These are phyloP conservation scores for Heliconius hermathena DNA, from an alignment of 1,140 invertebrate genomes.

Conservation along the genomic window DNA sequence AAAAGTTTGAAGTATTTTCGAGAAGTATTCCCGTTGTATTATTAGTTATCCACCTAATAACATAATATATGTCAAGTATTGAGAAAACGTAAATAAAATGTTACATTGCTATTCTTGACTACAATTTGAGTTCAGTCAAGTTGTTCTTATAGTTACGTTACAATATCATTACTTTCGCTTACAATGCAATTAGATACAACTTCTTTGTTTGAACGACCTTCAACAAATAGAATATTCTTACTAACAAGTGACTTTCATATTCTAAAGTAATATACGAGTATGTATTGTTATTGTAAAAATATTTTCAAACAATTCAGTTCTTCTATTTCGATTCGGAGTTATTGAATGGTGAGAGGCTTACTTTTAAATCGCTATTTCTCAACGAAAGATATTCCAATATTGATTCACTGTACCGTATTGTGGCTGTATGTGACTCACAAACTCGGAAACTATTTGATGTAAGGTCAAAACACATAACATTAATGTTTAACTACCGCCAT, in stretches of 20 bases:
- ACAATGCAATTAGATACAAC: conserved; percentile 1
- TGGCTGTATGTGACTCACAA: conserved; percentile 48
- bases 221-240: conserved; percentile 7
- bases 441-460: conserved; percentile 54
- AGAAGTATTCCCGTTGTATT: not conserved
- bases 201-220: conserved; percentile 12
- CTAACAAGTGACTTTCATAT: not conserved
- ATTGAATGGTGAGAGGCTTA: not conserved
- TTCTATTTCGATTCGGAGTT: not conserved
- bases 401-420: conserved; percentile 2
- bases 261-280: not conserved
- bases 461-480: conserved; percentile 55
- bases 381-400: conserved; percentile 16
- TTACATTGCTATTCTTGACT: not conserved
- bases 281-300: not conserved
- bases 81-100: not conserved
- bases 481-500: conserved; percentile 48
- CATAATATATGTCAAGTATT: not conserved
- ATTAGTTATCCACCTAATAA: not conserved
- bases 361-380: not conserved
- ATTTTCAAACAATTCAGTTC: not conserved
- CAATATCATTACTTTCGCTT: conserved; percentile 14
- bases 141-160: not conserved
- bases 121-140: not conserved
- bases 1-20: not conserved